Percentiles rank a stretch among this genome's conserved stretches.
Evolutionary conservation across 2,888 invertebrate genomes (phyloP).

Genomic region (Himalopsyche kuldschensis): DNA sequence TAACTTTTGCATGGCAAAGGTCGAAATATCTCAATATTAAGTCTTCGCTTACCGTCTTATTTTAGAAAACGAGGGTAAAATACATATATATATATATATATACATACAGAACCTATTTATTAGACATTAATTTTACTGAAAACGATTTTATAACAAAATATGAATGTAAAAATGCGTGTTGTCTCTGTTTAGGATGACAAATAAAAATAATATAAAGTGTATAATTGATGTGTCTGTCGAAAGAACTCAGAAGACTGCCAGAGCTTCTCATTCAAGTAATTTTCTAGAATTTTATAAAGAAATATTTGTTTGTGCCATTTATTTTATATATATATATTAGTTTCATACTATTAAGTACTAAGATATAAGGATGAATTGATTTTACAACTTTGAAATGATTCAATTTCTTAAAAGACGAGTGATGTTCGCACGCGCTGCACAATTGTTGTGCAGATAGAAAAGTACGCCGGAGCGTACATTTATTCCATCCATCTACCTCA

Average conservation of each 20-base stretch:
- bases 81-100: not conserved
- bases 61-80: constrained; percentile 3
- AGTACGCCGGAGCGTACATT: constrained; percentile 31
- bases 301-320: constrained; percentile 39
- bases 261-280: constrained; percentile 36
- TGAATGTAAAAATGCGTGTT: constrained; percentile 2
- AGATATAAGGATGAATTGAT: not conserved
- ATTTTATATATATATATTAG: constrained; percentile 25
- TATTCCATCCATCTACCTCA: constrained; percentile 41
- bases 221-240: constrained; percentile 16
- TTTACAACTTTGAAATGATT: constrained; percentile 12
- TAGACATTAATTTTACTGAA: constrained; percentile 5
- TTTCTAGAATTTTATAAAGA: constrained; percentile 31
- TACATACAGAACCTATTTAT: not conserved
- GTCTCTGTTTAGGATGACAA: constrained; percentile 18
- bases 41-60: not conserved
- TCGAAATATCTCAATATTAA: not conserved
- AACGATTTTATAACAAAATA: constrained; percentile 6
- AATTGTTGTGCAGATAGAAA: constrained; percentile 9
- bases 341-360: constrained; percentile 20
- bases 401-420: constrained; percentile 23
- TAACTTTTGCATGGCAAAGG: not conserved
- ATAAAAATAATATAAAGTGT: constrained; percentile 8
- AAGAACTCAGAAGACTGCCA: constrained; percentile 38
- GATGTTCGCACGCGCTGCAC: constrained; percentile 6